Percentiles rank a stretch among this genome's conserved stretches.
Evolutionary conservation across 2,888 invertebrate species (phyloP).

Genomic region (Mesorhabditis spiculigera): DNA sequence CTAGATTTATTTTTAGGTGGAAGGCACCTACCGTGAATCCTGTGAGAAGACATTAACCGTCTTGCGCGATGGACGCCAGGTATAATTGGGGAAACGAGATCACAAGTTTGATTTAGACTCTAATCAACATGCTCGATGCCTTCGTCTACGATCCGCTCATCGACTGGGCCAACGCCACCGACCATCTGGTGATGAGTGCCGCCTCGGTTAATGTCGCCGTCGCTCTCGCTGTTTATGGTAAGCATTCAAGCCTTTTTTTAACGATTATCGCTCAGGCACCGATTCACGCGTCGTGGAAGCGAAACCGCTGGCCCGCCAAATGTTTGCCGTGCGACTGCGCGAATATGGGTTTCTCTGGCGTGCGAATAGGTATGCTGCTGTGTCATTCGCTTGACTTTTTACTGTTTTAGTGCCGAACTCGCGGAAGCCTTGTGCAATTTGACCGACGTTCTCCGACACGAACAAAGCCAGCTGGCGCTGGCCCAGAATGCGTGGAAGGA

Average conservation of each 20-base stretch:
- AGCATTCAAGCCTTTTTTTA: neutral
- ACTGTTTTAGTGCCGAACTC: slow-evolving; percentile 10
- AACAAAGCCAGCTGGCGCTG: neutral
- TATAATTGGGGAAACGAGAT: slow-evolving; percentile 92
- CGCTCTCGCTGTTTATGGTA: slow-evolving; percentile 39
- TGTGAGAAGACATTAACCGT: slow-evolving; percentile 86
- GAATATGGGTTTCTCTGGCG: slow-evolving; percentile 31
- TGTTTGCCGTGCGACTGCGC: slow-evolving; percentile 26
- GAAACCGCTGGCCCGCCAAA: slow-evolving; percentile 16
- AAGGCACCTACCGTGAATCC: slow-evolving; percentile 88
- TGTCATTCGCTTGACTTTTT: neutral
- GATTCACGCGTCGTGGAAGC: slow-evolving; percentile 12
- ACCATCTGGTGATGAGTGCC: slow-evolving; percentile 18
- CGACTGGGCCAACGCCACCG: slow-evolving; percentile 77
- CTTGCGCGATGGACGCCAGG: slow-evolving; percentile 86
- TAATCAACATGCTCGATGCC: slow-evolving; percentile 87
- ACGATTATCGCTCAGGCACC: slow-evolving; percentile 12
- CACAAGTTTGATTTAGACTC: slow-evolving; percentile 82
- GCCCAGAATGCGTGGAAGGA: neutral
- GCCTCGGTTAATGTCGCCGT: slow-evolving; percentile 16
- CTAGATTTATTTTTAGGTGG: no score
- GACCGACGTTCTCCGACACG: slow-evolving; percentile 7
- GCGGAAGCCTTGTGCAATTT: slow-evolving; percentile 8
- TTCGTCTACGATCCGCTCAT: slow-evolving; percentile 96
- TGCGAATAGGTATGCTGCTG: slow-evolving; percentile 18